These are phyloP conservation scores for Lutraria rhynchaena DNA, from an alignment of 1,140 invertebrate species.

Conservation along the genomic window DNA sequence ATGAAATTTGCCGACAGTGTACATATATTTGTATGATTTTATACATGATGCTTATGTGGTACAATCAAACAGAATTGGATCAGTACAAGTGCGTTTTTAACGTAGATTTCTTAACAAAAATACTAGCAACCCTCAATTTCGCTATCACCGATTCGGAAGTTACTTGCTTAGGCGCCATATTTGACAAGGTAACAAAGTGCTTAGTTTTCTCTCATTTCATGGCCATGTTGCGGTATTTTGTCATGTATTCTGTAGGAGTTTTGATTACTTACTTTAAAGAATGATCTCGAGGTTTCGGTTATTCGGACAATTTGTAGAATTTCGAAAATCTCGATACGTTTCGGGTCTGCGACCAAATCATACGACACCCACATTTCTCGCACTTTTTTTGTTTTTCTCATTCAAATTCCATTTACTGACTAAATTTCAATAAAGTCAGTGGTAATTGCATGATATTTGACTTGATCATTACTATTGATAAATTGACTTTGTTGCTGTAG, in stretches of 20 bases:
- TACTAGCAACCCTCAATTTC: background rate
- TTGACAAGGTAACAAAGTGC: conserved; percentile 5
- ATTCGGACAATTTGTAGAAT: background rate
- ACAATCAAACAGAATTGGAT: too few relatives aligned
- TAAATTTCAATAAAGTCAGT: too few relatives aligned
- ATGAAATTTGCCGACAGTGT: background rate
- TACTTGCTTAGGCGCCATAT: conserved; percentile 4
- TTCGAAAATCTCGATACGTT: too few relatives aligned
- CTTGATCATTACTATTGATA: too few relatives aligned
- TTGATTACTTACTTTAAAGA: background rate
- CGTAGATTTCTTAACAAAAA: background rate
- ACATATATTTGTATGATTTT: background rate
- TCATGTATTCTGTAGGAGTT: too few relatives aligned
- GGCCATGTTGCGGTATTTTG: background rate
- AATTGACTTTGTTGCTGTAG: too few relatives aligned
- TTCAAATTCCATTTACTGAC: too few relatives aligned
- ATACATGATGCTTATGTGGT: background rate
- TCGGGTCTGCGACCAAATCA: background rate
- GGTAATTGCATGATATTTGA: too few relatives aligned
- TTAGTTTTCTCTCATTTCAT: background rate
- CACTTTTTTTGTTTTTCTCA: too few relatives aligned
- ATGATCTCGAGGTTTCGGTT: background rate
- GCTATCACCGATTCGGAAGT: background rate
- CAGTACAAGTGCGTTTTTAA: background rate
- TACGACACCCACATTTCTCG: conserved; percentile 7